Evolutionary conservation across 2,797 vertebrate species (phyloP).

Genomic region (Propithecus perrieri): DNA sequence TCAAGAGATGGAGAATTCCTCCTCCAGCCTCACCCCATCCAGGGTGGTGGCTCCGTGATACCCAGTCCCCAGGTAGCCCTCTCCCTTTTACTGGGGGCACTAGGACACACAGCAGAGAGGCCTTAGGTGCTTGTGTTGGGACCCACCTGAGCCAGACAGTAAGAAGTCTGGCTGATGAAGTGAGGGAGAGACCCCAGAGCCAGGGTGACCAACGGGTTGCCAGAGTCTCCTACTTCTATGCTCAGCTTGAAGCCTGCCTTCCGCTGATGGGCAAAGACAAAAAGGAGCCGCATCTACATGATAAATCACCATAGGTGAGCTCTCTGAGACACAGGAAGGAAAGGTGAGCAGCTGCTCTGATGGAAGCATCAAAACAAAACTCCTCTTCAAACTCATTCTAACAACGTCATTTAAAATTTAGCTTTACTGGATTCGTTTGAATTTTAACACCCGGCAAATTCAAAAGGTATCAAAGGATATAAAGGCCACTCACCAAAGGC

Average conservation of each 20-base stretch:
- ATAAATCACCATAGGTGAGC: background rate
- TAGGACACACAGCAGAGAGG: background rate
- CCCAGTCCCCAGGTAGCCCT: background rate
- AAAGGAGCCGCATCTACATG: background rate
- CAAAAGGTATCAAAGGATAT: background rate
- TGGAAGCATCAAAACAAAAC: background rate
- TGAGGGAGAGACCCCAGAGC: background rate
- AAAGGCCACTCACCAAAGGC: background rate
- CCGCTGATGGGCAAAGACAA: background rate
- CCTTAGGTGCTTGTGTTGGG: background rate
- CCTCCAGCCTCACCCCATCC: fast-evolving
- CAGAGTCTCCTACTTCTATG: background rate
- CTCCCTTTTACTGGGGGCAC: background rate
- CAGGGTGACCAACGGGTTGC: background rate
- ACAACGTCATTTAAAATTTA: background rate
- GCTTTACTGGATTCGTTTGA: background rate
- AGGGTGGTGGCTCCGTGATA: background rate
- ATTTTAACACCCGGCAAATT: background rate
- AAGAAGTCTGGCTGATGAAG: fast-evolving
- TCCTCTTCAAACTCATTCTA: background rate
- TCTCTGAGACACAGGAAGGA: background rate
- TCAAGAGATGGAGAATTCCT: background rate
- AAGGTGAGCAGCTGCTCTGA: background rate
- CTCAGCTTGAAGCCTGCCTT: background rate
- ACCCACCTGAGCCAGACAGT: background rate